Conservation (phyloP, 2,888 invertebrate species). For the Acronicta psi region DNA sequence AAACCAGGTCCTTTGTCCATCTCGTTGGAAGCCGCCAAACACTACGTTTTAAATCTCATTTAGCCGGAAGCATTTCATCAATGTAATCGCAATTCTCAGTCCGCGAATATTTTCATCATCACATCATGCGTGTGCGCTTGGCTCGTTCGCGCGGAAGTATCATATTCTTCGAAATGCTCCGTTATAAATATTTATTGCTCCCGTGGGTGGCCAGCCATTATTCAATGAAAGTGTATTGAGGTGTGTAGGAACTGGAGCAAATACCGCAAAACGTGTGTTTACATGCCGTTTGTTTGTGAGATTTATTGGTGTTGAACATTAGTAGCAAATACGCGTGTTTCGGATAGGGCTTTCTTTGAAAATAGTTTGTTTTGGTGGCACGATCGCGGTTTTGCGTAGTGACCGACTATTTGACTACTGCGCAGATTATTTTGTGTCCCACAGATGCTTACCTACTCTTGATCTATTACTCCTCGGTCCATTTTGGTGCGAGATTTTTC, state of each 20-base stretch:
- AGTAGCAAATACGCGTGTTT: background rate
- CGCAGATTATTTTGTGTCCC: too few relatives aligned
- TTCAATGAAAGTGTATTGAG: conserved; percentile 60
- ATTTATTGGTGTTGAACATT: conserved; percentile 30
- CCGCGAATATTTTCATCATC: conserved; percentile 44
- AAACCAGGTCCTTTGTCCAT: too few relatives aligned
- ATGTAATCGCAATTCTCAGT: conserved; percentile 7
- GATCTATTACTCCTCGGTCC: too few relatives aligned
- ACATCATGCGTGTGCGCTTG: conserved; percentile 54
- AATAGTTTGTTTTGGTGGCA: background rate
- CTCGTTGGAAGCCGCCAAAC: too few relatives aligned
- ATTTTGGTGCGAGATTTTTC: too few relatives aligned
- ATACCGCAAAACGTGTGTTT: conserved; percentile 53
- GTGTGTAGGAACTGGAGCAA: conserved; percentile 58
- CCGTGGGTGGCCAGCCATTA: conserved; percentile 70
- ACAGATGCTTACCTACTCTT: too few relatives aligned
- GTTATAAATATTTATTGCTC: conserved; percentile 72
- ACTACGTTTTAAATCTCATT: background rate
- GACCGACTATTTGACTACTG: too few relatives aligned
- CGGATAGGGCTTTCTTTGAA: background rate
- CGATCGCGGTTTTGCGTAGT: background rate
- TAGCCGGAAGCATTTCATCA: background rate
- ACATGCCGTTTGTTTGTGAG: conserved; percentile 42
- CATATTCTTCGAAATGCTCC: conserved; percentile 66
- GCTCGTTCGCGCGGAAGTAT: conserved; percentile 68